Evolutionary conservation across 2,113 vertebrate species (phyloP).

Genomic region (Ptyas mucosa): DNA sequence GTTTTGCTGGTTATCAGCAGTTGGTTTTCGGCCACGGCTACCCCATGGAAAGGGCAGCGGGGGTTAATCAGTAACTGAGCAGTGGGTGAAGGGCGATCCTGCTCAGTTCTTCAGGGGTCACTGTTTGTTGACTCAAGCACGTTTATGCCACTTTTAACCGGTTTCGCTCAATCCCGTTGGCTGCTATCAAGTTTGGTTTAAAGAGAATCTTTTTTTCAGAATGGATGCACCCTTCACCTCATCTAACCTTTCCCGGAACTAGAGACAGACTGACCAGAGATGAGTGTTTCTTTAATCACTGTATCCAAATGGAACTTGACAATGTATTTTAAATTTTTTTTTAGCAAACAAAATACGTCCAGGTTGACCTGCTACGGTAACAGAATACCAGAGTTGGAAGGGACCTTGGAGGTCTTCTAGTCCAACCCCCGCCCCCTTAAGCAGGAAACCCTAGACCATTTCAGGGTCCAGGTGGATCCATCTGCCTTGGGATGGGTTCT

Average conservation of each 20-base stretch:
- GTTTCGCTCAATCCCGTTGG: not conserved
- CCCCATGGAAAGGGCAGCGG: conserved; percentile 9
- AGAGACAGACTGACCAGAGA: not conserved
- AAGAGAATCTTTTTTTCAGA: not conserved
- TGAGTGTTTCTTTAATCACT: not conserved
- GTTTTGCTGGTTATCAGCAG: conserved; percentile 12
- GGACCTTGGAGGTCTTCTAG: no score
- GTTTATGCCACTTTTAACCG: not conserved
- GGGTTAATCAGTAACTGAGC: conserved; percentile 65
- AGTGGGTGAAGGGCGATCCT: not conserved
- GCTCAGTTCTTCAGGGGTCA: not conserved
- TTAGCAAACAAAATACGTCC: not conserved
- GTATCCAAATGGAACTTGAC: not conserved
- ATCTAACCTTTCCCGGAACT: not conserved
- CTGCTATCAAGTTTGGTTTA: not conserved
- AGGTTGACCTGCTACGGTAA: not conserved
- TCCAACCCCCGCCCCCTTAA: not conserved
- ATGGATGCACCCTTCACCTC: not conserved
- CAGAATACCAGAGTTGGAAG: no score
- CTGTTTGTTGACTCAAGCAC: not conserved
- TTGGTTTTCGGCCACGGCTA: not conserved
- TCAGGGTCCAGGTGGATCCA: not conserved
- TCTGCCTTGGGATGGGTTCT: not conserved
- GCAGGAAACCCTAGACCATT: not conserved
- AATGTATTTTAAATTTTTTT: not conserved